These are phyloP conservation scores for Archaeoteleia sp. DNA, from an alignment of 2,888 invertebrate genomes.

Conservation along the genomic window DNA sequence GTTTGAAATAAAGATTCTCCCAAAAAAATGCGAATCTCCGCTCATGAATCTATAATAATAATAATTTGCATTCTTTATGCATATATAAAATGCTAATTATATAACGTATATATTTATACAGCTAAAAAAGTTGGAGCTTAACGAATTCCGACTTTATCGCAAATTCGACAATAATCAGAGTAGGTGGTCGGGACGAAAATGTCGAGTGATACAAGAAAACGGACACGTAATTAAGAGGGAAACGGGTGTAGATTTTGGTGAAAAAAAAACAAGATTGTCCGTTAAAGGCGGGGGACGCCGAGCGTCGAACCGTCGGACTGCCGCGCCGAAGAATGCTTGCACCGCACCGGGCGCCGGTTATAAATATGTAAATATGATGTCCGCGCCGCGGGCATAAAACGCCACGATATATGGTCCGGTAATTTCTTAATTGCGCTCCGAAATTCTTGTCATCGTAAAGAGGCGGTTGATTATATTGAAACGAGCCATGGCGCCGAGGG, in stretches of 20 bases:
- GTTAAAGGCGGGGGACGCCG: constrained; percentile 52
- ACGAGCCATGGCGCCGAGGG: constrained; percentile 64
- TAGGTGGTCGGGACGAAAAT: constrained; percentile 33
- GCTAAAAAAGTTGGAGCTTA: no score
- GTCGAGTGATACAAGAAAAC: constrained; percentile 31
- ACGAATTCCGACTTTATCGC: no score
- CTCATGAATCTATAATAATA: no score
- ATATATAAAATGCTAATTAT: no score
- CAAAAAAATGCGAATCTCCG: no score
- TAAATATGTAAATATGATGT: constrained; percentile 72
- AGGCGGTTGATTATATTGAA: constrained; percentile 69
- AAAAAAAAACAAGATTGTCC: constrained; percentile 28
- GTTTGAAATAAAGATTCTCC: no score
- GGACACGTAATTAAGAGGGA: constrained; percentile 47
- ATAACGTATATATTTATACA: no score
- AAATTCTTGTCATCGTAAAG: constrained; percentile 74
- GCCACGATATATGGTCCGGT: constrained; percentile 72
- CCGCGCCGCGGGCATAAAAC: constrained; percentile 66
- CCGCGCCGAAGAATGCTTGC: constrained; percentile 50
- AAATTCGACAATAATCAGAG: no score
- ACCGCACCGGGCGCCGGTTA: constrained; percentile 55
- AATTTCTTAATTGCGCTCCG: constrained; percentile 73
- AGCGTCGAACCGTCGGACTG: constrained; percentile 67
- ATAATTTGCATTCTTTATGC: no score
- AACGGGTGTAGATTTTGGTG: constrained; percentile 43